These are phyloP conservation scores for Hypomecis punctinalis DNA, from an alignment of 2,888 invertebrate genomes.

Conservation along the genomic window DNA sequence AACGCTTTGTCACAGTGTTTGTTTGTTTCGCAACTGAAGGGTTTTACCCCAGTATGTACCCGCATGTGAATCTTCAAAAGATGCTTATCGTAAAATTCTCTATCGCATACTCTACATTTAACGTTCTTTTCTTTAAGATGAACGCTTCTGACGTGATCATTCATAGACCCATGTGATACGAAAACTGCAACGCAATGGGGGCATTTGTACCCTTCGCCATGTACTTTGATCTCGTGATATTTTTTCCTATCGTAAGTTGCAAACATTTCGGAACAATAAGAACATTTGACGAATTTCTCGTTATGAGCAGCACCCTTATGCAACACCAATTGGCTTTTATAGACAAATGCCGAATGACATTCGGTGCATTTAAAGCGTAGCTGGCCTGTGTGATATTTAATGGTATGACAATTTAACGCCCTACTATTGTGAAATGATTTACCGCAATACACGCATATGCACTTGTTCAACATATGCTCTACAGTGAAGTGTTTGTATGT, in stretches of 20 bases:
- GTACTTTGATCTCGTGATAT: slow-evolving; percentile 60
- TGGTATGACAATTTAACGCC: slow-evolving; percentile 18
- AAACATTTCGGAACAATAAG: slow-evolving; percentile 66
- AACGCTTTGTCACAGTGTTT: slow-evolving; percentile 84
- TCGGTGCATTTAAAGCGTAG: slow-evolving; percentile 23
- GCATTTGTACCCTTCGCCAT: slow-evolving; percentile 67
- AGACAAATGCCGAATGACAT: slow-evolving; percentile 23
- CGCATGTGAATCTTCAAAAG: slow-evolving; percentile 74
- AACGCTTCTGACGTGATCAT: slow-evolving; percentile 63
- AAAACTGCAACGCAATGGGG: slow-evolving; percentile 64
- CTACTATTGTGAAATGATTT: slow-evolving; percentile 14
- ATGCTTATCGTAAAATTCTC: slow-evolving; percentile 64
- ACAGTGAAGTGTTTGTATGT: slow-evolving; percentile 22
- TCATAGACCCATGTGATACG: slow-evolving; percentile 65
- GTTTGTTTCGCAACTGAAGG: slow-evolving; percentile 85
- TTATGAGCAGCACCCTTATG: slow-evolving; percentile 30
- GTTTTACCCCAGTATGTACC: slow-evolving; percentile 78
- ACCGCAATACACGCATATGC: slow-evolving; percentile 33
- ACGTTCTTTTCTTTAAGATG: slow-evolving; percentile 73
- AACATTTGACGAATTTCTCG: slow-evolving; percentile 49
- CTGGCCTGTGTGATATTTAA: slow-evolving; percentile 12
- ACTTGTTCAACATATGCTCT: slow-evolving; percentile 19
- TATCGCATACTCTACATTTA: slow-evolving; percentile 63
- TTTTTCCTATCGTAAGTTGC: slow-evolving; percentile 62
- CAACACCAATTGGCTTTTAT: background rate